Percentiles rank a stretch among this genome's conserved stretches.
These are phyloP conservation scores for Drosophila grimshawi DNA, from an alignment of 1,140 invertebrate genomes.

Conservation along the genomic window DNA sequence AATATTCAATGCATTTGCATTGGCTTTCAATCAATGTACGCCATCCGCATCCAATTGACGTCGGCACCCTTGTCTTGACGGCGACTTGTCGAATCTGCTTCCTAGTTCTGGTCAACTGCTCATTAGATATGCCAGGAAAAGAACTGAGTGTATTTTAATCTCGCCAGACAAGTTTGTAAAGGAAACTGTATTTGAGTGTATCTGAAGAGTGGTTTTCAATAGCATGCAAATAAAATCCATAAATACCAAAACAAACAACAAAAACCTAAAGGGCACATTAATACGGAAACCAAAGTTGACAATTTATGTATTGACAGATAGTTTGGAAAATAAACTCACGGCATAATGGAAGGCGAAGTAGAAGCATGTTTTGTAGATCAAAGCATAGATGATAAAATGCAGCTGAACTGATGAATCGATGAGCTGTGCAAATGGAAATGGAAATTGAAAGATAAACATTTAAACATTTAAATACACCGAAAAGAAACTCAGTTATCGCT, in stretches of 20 bases:
- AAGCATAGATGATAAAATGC: constrained; percentile 5
- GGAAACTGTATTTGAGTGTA: constrained; percentile 16
- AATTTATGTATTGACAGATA: constrained; percentile 5
- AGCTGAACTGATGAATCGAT: constrained; percentile 35
- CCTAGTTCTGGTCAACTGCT: constrained; percentile 58
- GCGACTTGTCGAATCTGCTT: constrained; percentile 55
- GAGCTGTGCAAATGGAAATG: constrained; percentile 60
- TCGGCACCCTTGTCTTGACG: constrained; percentile 18
- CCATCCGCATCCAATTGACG: constrained; percentile 12
- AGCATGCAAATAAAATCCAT: constrained; percentile 24
- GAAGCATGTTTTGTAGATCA: constrained; percentile 14
- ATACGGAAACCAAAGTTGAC: constrained; percentile 14
- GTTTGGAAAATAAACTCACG: constrained; percentile 27
- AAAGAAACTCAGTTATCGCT: constrained; percentile 70
- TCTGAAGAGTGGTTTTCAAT: constrained; percentile 14
- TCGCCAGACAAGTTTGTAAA: constrained; percentile 34
- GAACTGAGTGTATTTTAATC: constrained; percentile 13
- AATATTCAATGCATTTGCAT: constrained; percentile 16
- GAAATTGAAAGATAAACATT: constrained; percentile 69
- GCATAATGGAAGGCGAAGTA: constrained; percentile 15
- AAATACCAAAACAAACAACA: constrained; percentile 7
- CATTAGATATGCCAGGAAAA: constrained; percentile 24
- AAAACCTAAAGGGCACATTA: not conserved
- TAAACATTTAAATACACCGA: constrained; percentile 38
- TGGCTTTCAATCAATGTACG: constrained; percentile 35